A percentile compares a stretch with the other conserved stretches of the same genome.
Conservation (phyloP, 30 jellyfish, hydroid and myxozoan species). For the Catostylus mosaicus region DNA sequence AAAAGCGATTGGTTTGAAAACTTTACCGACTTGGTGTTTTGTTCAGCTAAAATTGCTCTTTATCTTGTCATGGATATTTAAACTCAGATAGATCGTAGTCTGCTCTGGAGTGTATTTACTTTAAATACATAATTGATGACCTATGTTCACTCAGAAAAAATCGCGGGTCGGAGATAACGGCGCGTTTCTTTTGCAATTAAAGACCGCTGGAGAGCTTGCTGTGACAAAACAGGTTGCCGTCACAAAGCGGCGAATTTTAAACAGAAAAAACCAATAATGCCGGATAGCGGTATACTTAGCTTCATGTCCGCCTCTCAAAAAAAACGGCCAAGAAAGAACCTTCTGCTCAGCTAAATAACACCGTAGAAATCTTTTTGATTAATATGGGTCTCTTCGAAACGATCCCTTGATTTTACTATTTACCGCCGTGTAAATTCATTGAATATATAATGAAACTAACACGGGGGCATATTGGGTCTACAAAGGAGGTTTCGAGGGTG, state of each 20-base stretch:
- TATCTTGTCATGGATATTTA: neutral
- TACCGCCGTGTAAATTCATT: too few species aligned
- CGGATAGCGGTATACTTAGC: neutral
- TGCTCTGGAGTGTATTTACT: neutral
- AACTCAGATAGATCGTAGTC: neutral
- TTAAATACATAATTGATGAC: conserved; percentile 15
- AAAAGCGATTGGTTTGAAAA: neutral
- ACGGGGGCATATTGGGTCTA: too few species aligned
- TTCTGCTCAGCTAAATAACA: too few species aligned
- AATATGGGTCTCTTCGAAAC: too few species aligned
- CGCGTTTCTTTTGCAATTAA: conserved; percentile 28
- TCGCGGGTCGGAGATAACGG: conserved; percentile 46
- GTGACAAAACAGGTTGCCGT: conserved; percentile 23
- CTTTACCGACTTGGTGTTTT: neutral
- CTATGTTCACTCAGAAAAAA: neutral
- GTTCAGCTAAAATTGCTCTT: neutral
- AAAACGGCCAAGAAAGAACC: neutral
- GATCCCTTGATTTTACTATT: too few species aligned
- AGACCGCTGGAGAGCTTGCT: conserved; percentile 38
- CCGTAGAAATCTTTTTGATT: too few species aligned
- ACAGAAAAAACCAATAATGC: neutral
- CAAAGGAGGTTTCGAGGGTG: too few species aligned
- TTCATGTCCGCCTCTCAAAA: neutral
- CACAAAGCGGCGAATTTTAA: conserved; percentile 26
- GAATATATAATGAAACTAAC: too few species aligned